Percentiles rank a stretch among this genome's conserved stretches.
Evolutionary conservation across 2,113 vertebrate genomes (phyloP).

Genomic region (Xiphophorus maculatus): DNA sequence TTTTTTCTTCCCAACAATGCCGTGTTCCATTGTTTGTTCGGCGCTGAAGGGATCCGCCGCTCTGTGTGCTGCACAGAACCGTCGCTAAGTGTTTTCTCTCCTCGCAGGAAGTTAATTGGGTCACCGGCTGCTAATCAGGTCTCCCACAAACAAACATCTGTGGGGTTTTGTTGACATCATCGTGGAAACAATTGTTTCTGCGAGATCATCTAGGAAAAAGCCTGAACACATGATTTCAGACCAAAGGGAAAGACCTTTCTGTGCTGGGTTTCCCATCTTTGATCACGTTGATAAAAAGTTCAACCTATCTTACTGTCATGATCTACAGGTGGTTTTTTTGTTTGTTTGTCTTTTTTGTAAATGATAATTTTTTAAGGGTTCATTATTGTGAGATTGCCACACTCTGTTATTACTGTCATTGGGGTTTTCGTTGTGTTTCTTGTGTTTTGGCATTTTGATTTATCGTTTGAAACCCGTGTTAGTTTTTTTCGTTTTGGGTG

Average conservation of each 20-base stretch:
- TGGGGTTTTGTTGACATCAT: not conserved
- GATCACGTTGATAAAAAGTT: not conserved
- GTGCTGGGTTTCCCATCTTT: not conserved
- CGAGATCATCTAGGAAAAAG: not conserved
- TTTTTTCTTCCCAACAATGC: conserved; percentile 1
- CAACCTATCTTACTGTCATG: not conserved
- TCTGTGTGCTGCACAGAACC: conserved; percentile 51
- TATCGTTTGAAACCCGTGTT: no score
- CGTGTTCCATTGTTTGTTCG: conserved; percentile 55
- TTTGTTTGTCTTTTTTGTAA: no score
- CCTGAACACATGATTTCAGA: not conserved
- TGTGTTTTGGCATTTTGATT: no score
- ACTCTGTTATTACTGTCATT: no score
- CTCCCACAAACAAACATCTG: conserved; percentile 21
- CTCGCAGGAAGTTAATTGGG: conserved; percentile 40
- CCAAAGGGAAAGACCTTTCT: no score
- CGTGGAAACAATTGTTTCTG: not conserved
- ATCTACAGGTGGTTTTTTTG: not conserved
- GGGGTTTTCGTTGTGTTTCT: no score
- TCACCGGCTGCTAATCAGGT: conserved; percentile 15
- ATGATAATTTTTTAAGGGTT: no score
- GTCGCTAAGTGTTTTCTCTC: conserved; percentile 35
- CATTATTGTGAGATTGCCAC: no score
- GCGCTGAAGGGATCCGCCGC: conserved; percentile 52
- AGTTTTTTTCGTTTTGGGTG: no score